These are phyloP conservation scores for Amorpha juglandis DNA, from an alignment of 2,888 invertebrate genomes.

Conservation along the genomic window DNA sequence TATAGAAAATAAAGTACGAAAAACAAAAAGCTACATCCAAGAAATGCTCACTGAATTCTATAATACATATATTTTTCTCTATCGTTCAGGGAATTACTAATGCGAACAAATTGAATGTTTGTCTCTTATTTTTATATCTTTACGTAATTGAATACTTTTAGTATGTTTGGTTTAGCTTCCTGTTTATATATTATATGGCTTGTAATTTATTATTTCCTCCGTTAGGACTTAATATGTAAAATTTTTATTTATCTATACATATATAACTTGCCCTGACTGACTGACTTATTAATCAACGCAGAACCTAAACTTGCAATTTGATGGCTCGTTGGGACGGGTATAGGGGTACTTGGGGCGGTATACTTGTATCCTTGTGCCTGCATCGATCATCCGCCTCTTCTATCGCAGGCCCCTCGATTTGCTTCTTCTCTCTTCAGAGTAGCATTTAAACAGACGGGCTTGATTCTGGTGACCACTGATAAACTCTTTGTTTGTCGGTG, in stretches of 20 bases:
- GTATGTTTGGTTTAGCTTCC: neutral
- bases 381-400: no score
- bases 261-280: no score
- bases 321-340: no score
- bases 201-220: neutral
- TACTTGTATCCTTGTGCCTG: no score
- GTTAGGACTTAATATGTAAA: neutral
- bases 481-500: no score
- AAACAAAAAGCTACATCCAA: neutral
- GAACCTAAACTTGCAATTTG: no score
- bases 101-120: neutral
- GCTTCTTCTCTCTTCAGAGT: no score
- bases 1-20: neutral
- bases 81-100: constrained; percentile 11
- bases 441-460: no score
- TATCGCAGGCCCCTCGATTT: no score
- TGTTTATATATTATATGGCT: neutral
- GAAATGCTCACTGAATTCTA: neutral
- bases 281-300: no score
- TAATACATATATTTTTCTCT: neutral
- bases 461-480: no score
- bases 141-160: constrained; percentile 4
- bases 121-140: neutral
- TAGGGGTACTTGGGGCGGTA: no score
- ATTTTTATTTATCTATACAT: neutral